phyloP scores from a whole-genome alignment of 2,888 invertebrate genomes.

The Xanthorhoe spadicearia region DNA sequence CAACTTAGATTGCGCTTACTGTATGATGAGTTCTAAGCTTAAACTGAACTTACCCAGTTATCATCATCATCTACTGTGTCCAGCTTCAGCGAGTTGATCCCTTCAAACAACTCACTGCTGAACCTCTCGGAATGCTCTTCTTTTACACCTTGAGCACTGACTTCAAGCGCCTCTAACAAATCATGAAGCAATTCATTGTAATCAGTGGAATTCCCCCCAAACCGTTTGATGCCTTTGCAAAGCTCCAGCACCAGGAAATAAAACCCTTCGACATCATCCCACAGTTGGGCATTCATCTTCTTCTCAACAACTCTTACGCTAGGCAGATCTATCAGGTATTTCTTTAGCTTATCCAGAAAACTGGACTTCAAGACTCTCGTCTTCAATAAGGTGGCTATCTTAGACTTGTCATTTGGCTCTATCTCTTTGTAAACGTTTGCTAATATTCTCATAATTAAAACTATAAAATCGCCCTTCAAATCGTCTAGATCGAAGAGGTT shows the following conservation, averaged over 20 bases:
- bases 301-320: slow-evolving; percentile 68
- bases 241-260: slow-evolving; percentile 60
- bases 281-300: slow-evolving; percentile 70
- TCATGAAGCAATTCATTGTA: slow-evolving; percentile 56
- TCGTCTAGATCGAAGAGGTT: slow-evolving; percentile 68
- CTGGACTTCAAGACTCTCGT: slow-evolving; percentile 64
- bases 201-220: slow-evolving; percentile 56
- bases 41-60: slow-evolving; percentile 54
- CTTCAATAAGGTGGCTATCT: slow-evolving; percentile 62
- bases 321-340: slow-evolving; percentile 64
- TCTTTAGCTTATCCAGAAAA: slow-evolving; percentile 64
- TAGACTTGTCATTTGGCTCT: slow-evolving; percentile 63
- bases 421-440: slow-evolving; percentile 67
- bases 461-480: slow-evolving; percentile 76
- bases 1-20: too few species aligned
- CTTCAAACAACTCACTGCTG: slow-evolving; percentile 71
- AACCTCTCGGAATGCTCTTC: slow-evolving; percentile 74
- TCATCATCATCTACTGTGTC: slow-evolving; percentile 50
- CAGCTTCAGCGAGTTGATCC: slow-evolving; percentile 55
- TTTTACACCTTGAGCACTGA: slow-evolving; percentile 65
- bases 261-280: slow-evolving; percentile 74
- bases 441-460: slow-evolving; percentile 75
- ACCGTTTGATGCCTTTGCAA: slow-evolving; percentile 65
- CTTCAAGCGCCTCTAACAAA: slow-evolving; percentile 62
- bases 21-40: too few species aligned